Base-by-base conservation (phyloP, 1,140 invertebrate genomes). In the Drosophila melanogaster region DNA sequence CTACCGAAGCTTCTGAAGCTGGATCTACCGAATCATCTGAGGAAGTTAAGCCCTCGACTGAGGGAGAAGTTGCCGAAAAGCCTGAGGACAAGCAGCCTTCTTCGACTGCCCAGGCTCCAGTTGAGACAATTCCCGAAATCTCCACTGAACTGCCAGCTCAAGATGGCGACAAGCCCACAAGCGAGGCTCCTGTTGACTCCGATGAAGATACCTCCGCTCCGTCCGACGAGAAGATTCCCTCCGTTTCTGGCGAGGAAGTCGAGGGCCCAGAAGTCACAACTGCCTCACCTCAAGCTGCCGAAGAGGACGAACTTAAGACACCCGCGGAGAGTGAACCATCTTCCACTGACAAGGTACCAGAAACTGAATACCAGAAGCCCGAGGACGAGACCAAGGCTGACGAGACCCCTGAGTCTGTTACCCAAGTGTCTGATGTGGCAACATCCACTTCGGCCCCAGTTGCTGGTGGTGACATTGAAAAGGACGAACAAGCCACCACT, bases 121-220 rank as follows among this genome's bases (percentile, higher is more conserved):
- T 49, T 47, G 66, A 70, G 10, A 55, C 56, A 43, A 70, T 40
- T 15, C 66, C 66, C 10, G 50, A 70, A 12, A 26, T 38, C 0
- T 70, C 51, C 11, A 70, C 66, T n/a, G 67, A 61, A 12, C 14
- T 73, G 19, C 69, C 70, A 17, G 22, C 30, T 43, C 50, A 74
- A 15, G 41, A 47, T 51, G 50, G 41, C n/a, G 72, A 51, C 14
- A 72, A 71, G 38, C 3, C 26, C 15, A 66, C 66, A 30, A 73
- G 57, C 12, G n/a, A 19, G 59, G 40, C 58, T 55, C 79, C 83
- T 55, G 43, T 33, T n/a, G 14, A 49, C 35, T 12, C 54, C 19
- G 62, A 47, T 35, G 43, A 72, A 22, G 56, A 35, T 6, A 8
- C 22, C 35, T 53, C 71, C 0, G 22, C 26, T 10, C 65, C 72